Base-by-base conservation (phyloP, 1,140 invertebrate species). In the Scaptomyza hsui region DNA sequence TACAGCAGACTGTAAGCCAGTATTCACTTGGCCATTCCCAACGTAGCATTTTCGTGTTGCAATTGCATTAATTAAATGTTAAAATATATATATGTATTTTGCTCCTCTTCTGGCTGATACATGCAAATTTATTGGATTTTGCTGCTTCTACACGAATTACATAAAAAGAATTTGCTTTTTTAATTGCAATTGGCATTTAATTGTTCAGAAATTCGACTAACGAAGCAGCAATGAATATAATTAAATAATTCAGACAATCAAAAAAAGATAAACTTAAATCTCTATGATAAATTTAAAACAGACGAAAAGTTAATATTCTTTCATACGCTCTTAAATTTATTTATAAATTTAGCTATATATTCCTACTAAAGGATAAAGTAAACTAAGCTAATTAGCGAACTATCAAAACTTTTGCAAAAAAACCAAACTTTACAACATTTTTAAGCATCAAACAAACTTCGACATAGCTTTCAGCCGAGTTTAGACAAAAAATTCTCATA, bases 1-100 rank as follows among this genome's bases (percentile, higher is more conserved):
- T 74, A 83, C 74, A 35, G 26, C 51, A 26, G 3, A 18, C n/a
- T 10, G 24, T 13, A 5, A 13, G n/a, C 53, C 65, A 42, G 32
- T 41, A 51, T 29, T 59, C 44, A 29, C 45, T 57, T 57, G 56
- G 52, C 61, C 57, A 57, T 76, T 81, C 61, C 63, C 62, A 65
- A 61, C 67, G 68, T 73, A 53, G 62, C 69, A 69, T 26, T 49
- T 47, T 78, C 39, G 65, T 61, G 56, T 63, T 71, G 71, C 78
- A 83, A 82, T 82, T 82, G 79, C 82, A 82, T 82, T 83, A 83
- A 82, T 82, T 78, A 82, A 82, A 74, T 81, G 24, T 81, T 77
- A 61, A 78, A 83, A 82, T 78, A 60, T 24, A 70, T 68, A 55
- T 63, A 72, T 75, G 71, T 73, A 59, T 52, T 9, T 24, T 24